Conservation (phyloP, 1,140 invertebrate genomes). For the Caerostris extrusa region DNA sequence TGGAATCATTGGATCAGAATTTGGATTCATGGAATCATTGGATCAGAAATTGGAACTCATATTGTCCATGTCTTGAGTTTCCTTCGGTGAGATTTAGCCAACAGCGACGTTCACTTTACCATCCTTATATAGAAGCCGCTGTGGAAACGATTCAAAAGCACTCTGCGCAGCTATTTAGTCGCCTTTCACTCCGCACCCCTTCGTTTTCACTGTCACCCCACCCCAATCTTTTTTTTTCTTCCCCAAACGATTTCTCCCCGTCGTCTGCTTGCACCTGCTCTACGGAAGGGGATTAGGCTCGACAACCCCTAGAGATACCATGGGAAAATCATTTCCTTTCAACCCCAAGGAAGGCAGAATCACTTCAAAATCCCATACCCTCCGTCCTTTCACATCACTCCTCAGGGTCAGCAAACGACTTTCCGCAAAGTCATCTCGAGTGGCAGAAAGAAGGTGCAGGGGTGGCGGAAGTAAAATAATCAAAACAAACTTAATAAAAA, state of each 20-base stretch:
- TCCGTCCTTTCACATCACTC: not conserved
- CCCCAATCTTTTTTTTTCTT: not conserved
- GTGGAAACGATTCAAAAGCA: not conserved
- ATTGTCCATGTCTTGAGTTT: no score
- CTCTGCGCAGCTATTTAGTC: not conserved
- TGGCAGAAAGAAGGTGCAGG: not conserved
- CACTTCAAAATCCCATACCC: not conserved
- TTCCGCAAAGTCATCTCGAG: conserved; percentile 46
- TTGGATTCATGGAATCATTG: no score
- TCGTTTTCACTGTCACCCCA: conserved; percentile 1
- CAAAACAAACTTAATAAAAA: not conserved
- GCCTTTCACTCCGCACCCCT: not conserved
- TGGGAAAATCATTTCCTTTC: conserved; percentile 4
- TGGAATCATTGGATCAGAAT: no score
- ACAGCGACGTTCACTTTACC: not conserved
- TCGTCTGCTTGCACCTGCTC: not conserved
- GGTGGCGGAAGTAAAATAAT: not conserved
- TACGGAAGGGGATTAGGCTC: not conserved
- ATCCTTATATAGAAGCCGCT: not conserved
- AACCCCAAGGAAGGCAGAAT: not conserved
- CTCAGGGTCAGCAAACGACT: conserved; percentile 11
- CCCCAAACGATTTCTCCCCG: not conserved
- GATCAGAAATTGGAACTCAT: no score
- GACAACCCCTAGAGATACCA: not conserved
- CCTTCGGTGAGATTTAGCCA: no score